Evolutionary conservation across 2,888 invertebrate genomes (phyloP), one percentile per base, ranked within the genome.

Genomic region (Micropterix aruncella): DNA sequence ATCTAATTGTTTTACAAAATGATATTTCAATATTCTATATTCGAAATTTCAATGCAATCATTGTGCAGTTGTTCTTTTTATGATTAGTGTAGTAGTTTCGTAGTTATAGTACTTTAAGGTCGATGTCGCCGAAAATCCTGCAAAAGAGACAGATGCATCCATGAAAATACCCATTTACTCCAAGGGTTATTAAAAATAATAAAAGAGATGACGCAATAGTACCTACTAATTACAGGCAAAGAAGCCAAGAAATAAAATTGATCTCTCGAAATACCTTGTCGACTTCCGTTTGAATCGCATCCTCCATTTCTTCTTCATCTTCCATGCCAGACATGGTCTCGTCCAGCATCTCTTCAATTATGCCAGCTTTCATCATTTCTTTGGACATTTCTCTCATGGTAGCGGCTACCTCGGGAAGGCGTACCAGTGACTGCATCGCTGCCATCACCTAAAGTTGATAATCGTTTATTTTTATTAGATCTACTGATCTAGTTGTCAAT

Each of bases 351-450:
- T 99, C 99, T 61, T 99, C 97, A 44, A 99, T 92, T 47, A 99
- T 96, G 15, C 97, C 97, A 1, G 95, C 94, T 63, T 83, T 88
- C 91, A 94, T 97, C 97, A 99, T 99, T 73, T 99, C 99, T 59
- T 90, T 93, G 2, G 96, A 95, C 71, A 99, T 74, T 52, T 96
- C 96, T 56, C 92, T 83, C 97, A 99, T 99, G 0, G 93, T 94
- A 37, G 83, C 83, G 0, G 94, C 89, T 2, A 99, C 80, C 64
- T 99, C 97, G 0, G 95, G 94, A 14, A 96, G 76, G 52, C 87
- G 80, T 2, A 97, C 70, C 4, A 99, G 68, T 3, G 82, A 79
- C 59, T 96, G 95, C 95, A 99, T 97, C 1, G 91, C 88, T 66
- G 89, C 87, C 97, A 99, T 97, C 0, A 71, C 71, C 71, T 71